phyloP scores from a whole-genome alignment of 1,140 invertebrate species.

The Lerema accius region DNA sequence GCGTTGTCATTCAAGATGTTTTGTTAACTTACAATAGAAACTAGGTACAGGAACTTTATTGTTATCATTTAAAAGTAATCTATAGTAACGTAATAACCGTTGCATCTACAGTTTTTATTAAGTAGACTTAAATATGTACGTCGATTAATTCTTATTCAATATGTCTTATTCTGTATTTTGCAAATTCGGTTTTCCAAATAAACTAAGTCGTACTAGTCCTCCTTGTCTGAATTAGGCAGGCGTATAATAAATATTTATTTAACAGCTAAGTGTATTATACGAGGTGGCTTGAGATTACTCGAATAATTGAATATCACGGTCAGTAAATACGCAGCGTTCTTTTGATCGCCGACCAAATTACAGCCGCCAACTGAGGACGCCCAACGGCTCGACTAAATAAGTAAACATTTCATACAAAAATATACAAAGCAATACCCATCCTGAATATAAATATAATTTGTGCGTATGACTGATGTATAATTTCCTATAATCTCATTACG shows the following conservation, averaged over 20 bases:
- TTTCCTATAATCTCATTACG: too few relatives aligned
- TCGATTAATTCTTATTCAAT: too few relatives aligned
- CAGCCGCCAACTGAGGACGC: slow-evolving; percentile 28
- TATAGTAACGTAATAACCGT: slow-evolving; percentile 33
- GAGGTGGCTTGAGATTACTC: slow-evolving; percentile 26
- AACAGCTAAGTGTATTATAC: background rate
- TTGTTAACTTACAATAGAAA: slow-evolving; percentile 59
- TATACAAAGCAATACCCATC: too few relatives aligned
- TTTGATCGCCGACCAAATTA: slow-evolving; percentile 15
- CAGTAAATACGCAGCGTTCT: slow-evolving; percentile 37
- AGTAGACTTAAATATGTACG: too few relatives aligned
- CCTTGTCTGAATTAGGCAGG: too few relatives aligned
- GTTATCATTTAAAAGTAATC: slow-evolving; percentile 36
- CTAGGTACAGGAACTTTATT: slow-evolving; percentile 68
- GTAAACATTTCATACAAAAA: too few relatives aligned
- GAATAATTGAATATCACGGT: slow-evolving; percentile 42
- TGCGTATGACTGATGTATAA: too few relatives aligned
- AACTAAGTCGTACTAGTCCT: too few relatives aligned
- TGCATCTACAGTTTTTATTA: too few relatives aligned
- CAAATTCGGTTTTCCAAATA: too few relatives aligned
- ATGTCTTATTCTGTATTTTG: too few relatives aligned
- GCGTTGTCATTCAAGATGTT: slow-evolving; percentile 68
- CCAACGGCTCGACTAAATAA: background rate
- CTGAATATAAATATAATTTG: too few relatives aligned
- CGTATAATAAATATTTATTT: slow-evolving; percentile 4